Evolutionary conservation across 1,140 invertebrate species (phyloP).

Genomic region (Calephelis nemesis): DNA sequence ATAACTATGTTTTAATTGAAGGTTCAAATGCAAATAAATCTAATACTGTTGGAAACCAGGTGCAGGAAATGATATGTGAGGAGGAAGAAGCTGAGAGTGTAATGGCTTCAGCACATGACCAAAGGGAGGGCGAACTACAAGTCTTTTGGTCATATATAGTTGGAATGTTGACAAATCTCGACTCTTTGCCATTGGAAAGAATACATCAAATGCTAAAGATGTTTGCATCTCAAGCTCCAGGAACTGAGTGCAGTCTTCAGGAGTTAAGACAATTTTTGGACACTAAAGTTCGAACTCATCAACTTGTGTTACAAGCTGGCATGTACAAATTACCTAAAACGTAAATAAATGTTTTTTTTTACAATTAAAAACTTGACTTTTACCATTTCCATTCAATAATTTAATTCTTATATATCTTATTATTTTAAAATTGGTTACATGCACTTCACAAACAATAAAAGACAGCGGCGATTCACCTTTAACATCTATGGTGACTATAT

Average conservation of each 20-base stretch:
- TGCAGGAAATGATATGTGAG: constrained; percentile 87
- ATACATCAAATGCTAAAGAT: constrained; percentile 98
- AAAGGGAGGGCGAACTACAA: constrained; percentile 95
- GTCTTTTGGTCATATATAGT: constrained; percentile 98
- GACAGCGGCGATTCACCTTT: no score
- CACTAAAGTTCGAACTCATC: constrained; percentile 94
- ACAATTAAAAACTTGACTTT: no score
- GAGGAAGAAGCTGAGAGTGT: constrained; percentile 96
- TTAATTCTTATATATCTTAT: no score
- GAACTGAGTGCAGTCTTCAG: constrained; percentile 92
- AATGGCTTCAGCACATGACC: constrained; percentile 95
- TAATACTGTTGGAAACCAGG: constrained; percentile 59
- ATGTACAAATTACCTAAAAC: constrained; percentile 92
- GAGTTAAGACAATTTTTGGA: constrained; percentile 95
- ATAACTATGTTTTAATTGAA: constrained; percentile 90
- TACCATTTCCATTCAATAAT: no score
- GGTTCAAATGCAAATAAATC: constrained; percentile 74
- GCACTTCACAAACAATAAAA: no score
- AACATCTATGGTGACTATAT: no score
- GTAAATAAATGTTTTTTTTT: constrained; percentile 31
- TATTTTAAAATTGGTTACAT: no score
- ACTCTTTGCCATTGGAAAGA: constrained; percentile 93
- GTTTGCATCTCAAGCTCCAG: constrained; percentile 93
- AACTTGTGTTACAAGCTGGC: constrained; percentile 90
- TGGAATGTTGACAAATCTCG: constrained; percentile 97